Conservation (phyloP, 2,888 invertebrate species). For the Orchesella flavescens region DNA sequence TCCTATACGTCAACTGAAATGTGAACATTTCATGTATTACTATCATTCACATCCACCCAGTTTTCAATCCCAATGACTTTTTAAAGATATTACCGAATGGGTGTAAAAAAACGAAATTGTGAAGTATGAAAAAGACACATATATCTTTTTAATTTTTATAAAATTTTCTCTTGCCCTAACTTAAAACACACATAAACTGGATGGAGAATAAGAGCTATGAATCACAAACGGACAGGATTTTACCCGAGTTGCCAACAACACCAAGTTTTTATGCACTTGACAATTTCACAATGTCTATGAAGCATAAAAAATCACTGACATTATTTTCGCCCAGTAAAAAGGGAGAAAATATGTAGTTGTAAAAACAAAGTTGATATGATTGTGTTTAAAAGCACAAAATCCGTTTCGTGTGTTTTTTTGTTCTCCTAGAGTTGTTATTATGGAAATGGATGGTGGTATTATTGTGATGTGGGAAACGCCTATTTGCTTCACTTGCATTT, state of each 20-base stretch:
- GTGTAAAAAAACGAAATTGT: too few relatives aligned
- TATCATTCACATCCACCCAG: neutral
- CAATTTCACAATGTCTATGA: conserved; percentile 37
- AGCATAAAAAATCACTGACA: conserved; percentile 62
- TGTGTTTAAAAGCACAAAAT: neutral
- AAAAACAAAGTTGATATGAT: neutral
- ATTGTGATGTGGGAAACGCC: conserved; percentile 39
- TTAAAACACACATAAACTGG: conserved; percentile 28
- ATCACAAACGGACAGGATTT: conserved; percentile 55
- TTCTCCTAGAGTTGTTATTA: conserved; percentile 39
- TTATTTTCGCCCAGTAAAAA: conserved; percentile 53
- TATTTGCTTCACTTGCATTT: conserved; percentile 35
- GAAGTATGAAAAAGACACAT: neutral
- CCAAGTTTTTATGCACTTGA: neutral
- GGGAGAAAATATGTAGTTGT: neutral
- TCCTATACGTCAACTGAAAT: too few relatives aligned
- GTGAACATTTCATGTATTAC: too few relatives aligned
- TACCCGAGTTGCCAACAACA: conserved; percentile 51
- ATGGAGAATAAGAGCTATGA: conserved; percentile 48
- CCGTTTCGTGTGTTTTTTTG: conserved; percentile 32
- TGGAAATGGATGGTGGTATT: conserved; percentile 57
- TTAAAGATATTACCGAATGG: neutral
- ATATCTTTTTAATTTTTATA: conserved; percentile 28
- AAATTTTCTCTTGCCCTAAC: conserved; percentile 7
- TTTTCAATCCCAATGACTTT: neutral